These are phyloP conservation scores for Seira sanloemensis DNA, from an alignment of 2,888 invertebrate species.

Conservation along the genomic window DNA sequence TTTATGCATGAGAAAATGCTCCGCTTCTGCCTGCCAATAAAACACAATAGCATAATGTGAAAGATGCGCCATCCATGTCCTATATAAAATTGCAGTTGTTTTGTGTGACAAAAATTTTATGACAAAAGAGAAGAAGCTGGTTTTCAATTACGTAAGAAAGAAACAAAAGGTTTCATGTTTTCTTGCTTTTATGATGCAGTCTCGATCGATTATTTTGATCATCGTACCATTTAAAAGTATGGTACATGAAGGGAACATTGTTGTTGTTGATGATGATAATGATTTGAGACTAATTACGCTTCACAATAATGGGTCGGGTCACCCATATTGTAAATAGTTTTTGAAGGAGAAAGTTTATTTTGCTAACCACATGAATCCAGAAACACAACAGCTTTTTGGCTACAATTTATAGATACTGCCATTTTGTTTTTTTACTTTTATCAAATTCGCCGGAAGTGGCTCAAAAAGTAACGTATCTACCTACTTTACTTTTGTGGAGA, in stretches of 20 bases:
- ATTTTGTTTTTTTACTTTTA: background rate
- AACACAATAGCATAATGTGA: slow-evolving; percentile 3
- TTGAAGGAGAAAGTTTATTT: background rate
- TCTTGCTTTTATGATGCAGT: background rate
- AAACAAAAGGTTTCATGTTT: slow-evolving; percentile 5
- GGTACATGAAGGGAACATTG: background rate
- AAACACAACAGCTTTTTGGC: background rate
- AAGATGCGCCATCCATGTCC: background rate
- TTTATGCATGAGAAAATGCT: background rate
- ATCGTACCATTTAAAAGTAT: background rate
- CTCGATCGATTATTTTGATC: slow-evolving; percentile 8
- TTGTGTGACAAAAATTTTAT: slow-evolving; percentile 16
- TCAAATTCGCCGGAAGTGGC: slow-evolving; percentile 11
- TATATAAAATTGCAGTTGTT: background rate
- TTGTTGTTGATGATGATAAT: background rate
- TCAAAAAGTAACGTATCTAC: background rate
- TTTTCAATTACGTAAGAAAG: background rate
- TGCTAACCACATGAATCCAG: too few relatives aligned
- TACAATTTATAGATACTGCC: background rate
- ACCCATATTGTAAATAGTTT: background rate
- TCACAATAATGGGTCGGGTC: slow-evolving; percentile 9
- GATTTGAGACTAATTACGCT: background rate
- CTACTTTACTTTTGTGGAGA: background rate
- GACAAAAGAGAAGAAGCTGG: slow-evolving; percentile 11
- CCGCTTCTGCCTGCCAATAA: slow-evolving; percentile 2